A percentile compares a stretch with the other conserved stretches of the same genome.
phyloP scores from a whole-genome alignment of 1,140 invertebrate genomes.

The Drosophila nikananu region DNA sequence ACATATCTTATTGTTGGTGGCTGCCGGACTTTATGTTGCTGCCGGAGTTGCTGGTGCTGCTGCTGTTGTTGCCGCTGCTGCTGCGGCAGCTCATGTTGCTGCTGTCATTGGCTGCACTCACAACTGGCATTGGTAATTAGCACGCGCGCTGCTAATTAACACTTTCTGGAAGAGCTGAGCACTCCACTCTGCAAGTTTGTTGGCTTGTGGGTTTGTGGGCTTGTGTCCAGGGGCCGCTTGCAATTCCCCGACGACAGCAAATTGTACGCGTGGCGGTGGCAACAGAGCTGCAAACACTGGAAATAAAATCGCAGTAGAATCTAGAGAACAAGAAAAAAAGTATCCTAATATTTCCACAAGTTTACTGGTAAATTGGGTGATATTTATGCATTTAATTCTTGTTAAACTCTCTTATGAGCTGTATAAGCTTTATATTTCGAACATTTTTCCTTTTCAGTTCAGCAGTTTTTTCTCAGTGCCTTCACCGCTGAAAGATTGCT shows the following conservation, averaged over 20 bases:
- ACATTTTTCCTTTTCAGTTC: too few species aligned
- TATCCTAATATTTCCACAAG: background rate
- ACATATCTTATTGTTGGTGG: slow-evolving; percentile 34
- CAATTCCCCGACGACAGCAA: slow-evolving; percentile 59
- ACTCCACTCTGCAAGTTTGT: slow-evolving; percentile 15
- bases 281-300: slow-evolving; percentile 9
- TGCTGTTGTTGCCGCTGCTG: slow-evolving; percentile 2
- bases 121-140: slow-evolving; percentile 63
- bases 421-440: background rate
- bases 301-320: background rate
- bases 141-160: slow-evolving; percentile 73
- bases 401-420: background rate
- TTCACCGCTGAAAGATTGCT: slow-evolving; percentile 26
- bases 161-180: slow-evolving; percentile 54
- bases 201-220: slow-evolving; percentile 34
- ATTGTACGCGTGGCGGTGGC: slow-evolving; percentile 69
- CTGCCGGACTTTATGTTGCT: slow-evolving; percentile 12
- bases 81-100: slow-evolving; percentile 10
- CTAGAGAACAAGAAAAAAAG: too few species aligned
- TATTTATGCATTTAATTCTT: background rate
- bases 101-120: slow-evolving; percentile 50
- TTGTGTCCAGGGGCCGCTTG: slow-evolving; percentile 43
- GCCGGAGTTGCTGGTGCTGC: slow-evolving; percentile 4
- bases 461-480: background rate
- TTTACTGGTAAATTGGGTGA: background rate